Percentiles rank a stretch among this genome's conserved stretches.
phyloP scores from a whole-genome alignment of 2,888 invertebrate genomes.

The Ferdinandea cuprea region DNA sequence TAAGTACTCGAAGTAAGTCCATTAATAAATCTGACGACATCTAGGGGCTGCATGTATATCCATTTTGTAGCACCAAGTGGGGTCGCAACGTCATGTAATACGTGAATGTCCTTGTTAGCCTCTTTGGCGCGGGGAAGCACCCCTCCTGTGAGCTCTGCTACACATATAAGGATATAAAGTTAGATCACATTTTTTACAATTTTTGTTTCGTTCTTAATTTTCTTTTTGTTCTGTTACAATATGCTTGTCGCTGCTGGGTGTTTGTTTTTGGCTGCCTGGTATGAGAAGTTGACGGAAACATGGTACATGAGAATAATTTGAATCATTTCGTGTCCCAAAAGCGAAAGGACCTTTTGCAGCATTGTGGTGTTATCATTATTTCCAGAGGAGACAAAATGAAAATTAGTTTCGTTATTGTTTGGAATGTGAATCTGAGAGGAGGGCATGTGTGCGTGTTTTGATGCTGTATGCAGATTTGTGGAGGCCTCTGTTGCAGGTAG shows the following conservation, averaged over 20 bases:
- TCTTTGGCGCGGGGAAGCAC: constrained; percentile 3
- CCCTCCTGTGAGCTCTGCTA: too few species aligned
- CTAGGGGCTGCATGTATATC: background rate
- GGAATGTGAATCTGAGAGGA: constrained; percentile 14
- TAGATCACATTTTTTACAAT: constrained; percentile 56
- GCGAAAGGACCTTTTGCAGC: background rate
- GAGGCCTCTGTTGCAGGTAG: background rate
- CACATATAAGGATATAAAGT: constrained; percentile 17
- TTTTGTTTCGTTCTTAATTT: too few species aligned
- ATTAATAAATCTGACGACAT: constrained; percentile 65
- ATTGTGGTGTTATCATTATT: constrained; percentile 44
- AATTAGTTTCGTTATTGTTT: constrained; percentile 68
- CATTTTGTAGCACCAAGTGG: background rate
- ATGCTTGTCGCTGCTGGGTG: constrained; percentile 7
- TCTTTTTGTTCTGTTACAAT: constrained; percentile 17
- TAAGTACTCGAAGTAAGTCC: constrained; percentile 70
- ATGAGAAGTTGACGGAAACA: constrained; percentile 22
- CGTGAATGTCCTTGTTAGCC: constrained; percentile 38
- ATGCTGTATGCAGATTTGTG: constrained; percentile 10
- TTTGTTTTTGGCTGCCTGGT: background rate
- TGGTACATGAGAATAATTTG: constrained; percentile 41
- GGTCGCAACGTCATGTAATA: constrained; percentile 37
- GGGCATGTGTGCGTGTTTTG: constrained; percentile 6
- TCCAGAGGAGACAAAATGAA: constrained; percentile 32
- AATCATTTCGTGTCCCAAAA: constrained; percentile 26